Percentiles rank a stretch among this genome's conserved stretches.
phyloP scores from a whole-genome alignment of 2,113 vertebrate species.

The Callopanchax toddi region DNA sequence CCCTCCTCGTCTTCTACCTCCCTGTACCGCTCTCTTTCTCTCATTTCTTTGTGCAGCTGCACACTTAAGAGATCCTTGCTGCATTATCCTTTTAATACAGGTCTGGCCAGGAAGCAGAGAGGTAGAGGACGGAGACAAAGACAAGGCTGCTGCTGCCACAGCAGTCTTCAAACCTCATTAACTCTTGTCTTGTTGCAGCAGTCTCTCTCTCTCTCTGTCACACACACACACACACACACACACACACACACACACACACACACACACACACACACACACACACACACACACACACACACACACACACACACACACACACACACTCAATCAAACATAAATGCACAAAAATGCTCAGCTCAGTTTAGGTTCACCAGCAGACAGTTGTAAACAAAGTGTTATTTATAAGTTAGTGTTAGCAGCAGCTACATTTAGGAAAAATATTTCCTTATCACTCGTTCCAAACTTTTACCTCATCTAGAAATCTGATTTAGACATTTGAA shows the following conservation, averaged over 20 bases:
- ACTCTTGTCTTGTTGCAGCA: constrained; percentile 80
- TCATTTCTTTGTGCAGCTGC: constrained; percentile 76
- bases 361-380: no score
- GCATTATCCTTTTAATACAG: constrained; percentile 80
- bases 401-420: no score
- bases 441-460: no score
- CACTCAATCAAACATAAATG: no score
- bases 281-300: no score
- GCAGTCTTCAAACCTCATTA: constrained; percentile 81
- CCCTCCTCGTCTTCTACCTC: constrained; percentile 10
- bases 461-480: constrained; percentile 23
- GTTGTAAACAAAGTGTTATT: no score
- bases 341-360: no score
- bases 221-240: constrained; percentile 19
- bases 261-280: no score
- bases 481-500: no score
- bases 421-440: no score
- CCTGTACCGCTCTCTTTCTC: constrained; percentile 34
- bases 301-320: no score
- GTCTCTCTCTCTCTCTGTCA: constrained; percentile 29
- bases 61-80: constrained; percentile 78
- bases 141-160: constrained; percentile 68
- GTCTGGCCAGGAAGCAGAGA: constrained; percentile 72
- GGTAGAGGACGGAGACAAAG: constrained; percentile 75
- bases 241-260: no score